Base-by-base conservation (phyloP, 1,140 invertebrate genomes). In the Trissolcus basalis region DNA sequence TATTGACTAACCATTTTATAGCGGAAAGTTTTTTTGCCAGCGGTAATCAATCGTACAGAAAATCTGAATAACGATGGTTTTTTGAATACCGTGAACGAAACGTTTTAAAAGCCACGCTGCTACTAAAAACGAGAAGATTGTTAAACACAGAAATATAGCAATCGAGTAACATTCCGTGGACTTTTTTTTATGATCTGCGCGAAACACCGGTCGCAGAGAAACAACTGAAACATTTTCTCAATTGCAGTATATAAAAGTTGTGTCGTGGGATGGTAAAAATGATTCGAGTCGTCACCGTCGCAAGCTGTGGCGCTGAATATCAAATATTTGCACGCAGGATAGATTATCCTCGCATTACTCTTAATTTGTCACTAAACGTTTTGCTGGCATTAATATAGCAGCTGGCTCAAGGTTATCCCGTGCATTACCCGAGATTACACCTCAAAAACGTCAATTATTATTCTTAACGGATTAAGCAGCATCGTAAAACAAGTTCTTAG, bases 361-460 rank as follows among this genome's bases (percentile, higher is more conserved):
- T 64, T 54, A 64, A 54, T 64, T 54, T 55, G 60, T 55, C 60
- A 54, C 50, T 54, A 39, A 64, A 39, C 9, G 50, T 50, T 54
- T 53, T 49, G 32, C 19, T 11, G 14, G 32, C 60, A 64, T 63
- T 63, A 53, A 47, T 64, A 54, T 47, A 11, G 11, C n/a, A 13
- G n/a, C 33, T 44, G 19, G 59, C 27, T 14, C 13, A 58, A 58
- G 45, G 53, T 49, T 50, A 50, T 54, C 2, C 19, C 60, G 60
- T 54, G 60, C 50, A 8, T 54, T 68, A 69, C 43, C 48, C 51
- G 55, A 53, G 10, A 72, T 65, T 72, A 54, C 32, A 59, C 33
- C 45, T 12, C 59, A 60, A 73, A 73, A 73, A 65, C n/a, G 6
- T 45, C 43, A 60, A 65, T 73, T 65, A 73, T 73, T 73, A 67